Evolutionary conservation across 2,113 vertebrate genomes (phyloP).

Genomic region (Columbina picui): DNA sequence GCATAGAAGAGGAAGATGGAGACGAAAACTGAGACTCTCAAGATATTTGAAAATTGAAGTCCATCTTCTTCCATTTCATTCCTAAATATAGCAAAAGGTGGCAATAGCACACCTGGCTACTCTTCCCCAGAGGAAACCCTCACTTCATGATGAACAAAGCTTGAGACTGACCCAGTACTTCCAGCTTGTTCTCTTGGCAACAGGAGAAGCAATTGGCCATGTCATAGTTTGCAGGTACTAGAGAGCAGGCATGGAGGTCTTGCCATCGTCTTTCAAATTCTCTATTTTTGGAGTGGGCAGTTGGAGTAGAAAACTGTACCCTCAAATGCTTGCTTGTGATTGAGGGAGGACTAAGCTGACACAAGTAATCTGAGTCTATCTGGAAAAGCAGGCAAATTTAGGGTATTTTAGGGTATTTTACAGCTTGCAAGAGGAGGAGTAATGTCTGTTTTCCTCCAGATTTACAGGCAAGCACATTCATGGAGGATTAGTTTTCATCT

Average conservation of each 20-base stretch:
- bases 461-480: neutral
- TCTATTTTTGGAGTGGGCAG: neutral
- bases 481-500: neutral
- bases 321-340: neutral
- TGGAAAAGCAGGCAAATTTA: neutral
- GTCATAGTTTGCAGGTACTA: neutral
- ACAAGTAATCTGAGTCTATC: neutral
- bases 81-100: neutral
- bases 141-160: neutral
- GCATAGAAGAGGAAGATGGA: neutral
- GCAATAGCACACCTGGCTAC: neutral
- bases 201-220: neutral
- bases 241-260: neutral
- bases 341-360: neutral
- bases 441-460: neutral
- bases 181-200: neutral
- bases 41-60: neutral
- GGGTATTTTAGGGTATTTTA: too few species aligned
- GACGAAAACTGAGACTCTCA: neutral
- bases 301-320: neutral
- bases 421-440: neutral
- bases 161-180: neutral
- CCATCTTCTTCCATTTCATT: neutral
- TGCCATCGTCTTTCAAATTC: neutral
- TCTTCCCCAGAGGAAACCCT: neutral